Evolutionary conservation across 1,140 invertebrate genomes (phyloP).

Genomic region (Rhagoletis zephyria): DNA sequence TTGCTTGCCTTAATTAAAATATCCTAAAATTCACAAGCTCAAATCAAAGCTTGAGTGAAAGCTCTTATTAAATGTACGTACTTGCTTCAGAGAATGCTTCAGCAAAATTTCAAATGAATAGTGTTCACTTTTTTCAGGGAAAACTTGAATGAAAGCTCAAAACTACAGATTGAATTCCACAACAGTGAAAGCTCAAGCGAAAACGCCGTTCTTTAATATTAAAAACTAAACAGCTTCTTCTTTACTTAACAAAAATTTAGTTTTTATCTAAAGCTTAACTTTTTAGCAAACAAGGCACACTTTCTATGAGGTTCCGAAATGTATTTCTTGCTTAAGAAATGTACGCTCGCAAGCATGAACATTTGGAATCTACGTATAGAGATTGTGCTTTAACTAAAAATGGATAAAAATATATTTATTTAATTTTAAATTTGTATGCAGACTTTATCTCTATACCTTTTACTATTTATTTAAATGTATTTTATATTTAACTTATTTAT

Average conservation of each 20-base stretch:
- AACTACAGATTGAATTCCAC: too few relatives aligned
- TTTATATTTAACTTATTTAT: slow-evolving; percentile 48
- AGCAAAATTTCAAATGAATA: too few relatives aligned
- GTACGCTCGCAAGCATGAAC: slow-evolving; percentile 57
- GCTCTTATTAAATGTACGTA: not conserved
- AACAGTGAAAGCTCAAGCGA: not conserved
- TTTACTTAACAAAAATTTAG: slow-evolving; percentile 28
- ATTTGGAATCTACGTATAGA: slow-evolving; percentile 60
- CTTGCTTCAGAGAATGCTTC: too few relatives aligned
- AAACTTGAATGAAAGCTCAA: not conserved
- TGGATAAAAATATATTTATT: slow-evolving; percentile 49
- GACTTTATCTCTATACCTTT: not conserved
- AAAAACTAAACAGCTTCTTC: not conserved
- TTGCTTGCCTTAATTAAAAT: too few relatives aligned
- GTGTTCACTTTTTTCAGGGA: not conserved
- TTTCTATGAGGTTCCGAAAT: slow-evolving; percentile 53
- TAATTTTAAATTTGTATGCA: slow-evolving; percentile 50
- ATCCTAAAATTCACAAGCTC: too few relatives aligned
- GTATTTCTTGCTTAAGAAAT: slow-evolving; percentile 60
- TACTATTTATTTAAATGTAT: slow-evolving; percentile 46
- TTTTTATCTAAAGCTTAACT: slow-evolving; percentile 57
- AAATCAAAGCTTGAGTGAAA: not conserved
- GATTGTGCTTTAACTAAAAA: slow-evolving; percentile 44
- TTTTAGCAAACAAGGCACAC: slow-evolving; percentile 18
- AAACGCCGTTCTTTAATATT: not conserved